Base-by-base conservation (phyloP, 2,113 vertebrate genomes). In the Echinops telfairi region DNA sequence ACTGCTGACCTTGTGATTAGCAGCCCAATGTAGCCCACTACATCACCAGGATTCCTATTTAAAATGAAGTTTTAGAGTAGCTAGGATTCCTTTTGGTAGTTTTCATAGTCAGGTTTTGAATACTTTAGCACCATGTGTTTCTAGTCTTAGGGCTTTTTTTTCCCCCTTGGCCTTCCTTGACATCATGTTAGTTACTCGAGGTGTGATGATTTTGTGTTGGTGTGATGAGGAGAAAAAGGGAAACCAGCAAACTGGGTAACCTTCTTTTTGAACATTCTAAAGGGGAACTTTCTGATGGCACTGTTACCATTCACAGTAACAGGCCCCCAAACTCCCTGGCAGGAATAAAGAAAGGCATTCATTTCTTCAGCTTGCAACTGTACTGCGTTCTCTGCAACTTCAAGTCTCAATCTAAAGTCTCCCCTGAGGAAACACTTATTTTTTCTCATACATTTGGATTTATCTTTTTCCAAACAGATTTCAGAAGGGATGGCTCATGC, bases 141-240 rank as follows among this genome's bases (percentile, higher is more conserved):
- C 53, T 64, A 10, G 77, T 66, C 23, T 78, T 60, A 33, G 27
- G n/a, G 12, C 47, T 53, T 53, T 53, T 53, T 53, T 53, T 53
- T 40, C 40, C 7, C 7, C 7, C 40, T 40, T 40, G 40, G 40
- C 14, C 43, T 84, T 88, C n/a, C 36, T 75, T 40, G 43, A 62
- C 12, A 92, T 70, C 25, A 3, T 43, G 57, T 87, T 92, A 40
- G 90, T 70, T 57, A 68, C 16, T 73, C 6, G 60, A 64, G 36
- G 4, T 78, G 17, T 73, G 78, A 31, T 53, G 75, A 64, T 29
- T 68, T 91, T 71, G 16, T 83, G n/a, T 53, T 90, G n/a, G 3
- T 25, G 58, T 83, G 88, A 71, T 23, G 33, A 62, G 40, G 57
- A 66, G 77, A 78, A 88, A 95, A 90, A 94, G 29, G 31, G 83